Evolutionary conservation across 1,140 invertebrate species (phyloP).

Genomic region (Lucilia cuprina): DNA sequence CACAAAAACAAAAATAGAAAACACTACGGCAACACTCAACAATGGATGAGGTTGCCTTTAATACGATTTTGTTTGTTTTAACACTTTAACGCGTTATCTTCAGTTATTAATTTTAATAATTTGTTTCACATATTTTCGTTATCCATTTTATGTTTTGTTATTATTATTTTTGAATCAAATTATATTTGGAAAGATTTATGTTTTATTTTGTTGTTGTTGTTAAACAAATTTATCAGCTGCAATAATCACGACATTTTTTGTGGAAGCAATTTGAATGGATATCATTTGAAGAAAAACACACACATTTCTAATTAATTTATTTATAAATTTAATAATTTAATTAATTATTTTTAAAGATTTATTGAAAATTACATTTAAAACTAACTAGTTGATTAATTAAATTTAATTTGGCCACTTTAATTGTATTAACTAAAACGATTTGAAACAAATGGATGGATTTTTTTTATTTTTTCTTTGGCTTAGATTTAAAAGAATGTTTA

Average conservation of each 20-base stretch:
- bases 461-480: not conserved
- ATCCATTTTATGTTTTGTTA: not conserved
- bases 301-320: not conserved
- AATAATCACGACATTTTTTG: not conserved
- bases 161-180: not conserved
- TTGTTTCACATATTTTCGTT: not conserved
- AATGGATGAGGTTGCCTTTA: not conserved
- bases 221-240: not conserved
- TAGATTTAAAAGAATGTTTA: not conserved
- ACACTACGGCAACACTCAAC: not conserved
- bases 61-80: not conserved
- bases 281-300: not conserved
- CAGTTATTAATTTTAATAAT: not conserved
- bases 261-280: constrained; percentile 22
- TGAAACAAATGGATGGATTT: constrained; percentile 20
- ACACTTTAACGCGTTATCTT: constrained; percentile 24
- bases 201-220: not conserved
- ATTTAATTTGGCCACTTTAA: constrained; percentile 28
- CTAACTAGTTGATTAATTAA: not conserved
- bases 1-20: not conserved
- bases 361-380: not conserved
- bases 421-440: not conserved
- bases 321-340: not conserved
- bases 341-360: not conserved
- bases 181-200: not conserved